Percentiles rank a stretch among this genome's conserved stretches.
phyloP scores from a whole-genome alignment of 2,797 vertebrate genomes.

The Arnoldichthys spilopterus region DNA sequence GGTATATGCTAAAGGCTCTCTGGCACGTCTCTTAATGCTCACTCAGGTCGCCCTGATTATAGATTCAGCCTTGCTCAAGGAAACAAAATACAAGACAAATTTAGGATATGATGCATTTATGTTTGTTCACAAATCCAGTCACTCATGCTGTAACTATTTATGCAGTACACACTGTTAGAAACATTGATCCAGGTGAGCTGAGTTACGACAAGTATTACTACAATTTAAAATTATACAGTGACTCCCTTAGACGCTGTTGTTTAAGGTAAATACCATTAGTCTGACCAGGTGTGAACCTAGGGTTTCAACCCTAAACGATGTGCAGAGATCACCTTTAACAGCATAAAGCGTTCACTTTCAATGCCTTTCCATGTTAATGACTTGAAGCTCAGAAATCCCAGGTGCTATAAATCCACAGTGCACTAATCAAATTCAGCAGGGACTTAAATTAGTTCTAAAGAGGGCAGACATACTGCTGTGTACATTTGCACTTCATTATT shows the following conservation, averaged over 20 bases:
- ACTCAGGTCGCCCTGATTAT: too few relatives aligned
- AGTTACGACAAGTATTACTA: neutral
- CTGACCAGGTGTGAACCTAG: conserved; percentile 38
- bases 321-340: conserved; percentile 35
- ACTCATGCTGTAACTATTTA: neutral
- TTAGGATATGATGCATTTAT: too few relatives aligned
- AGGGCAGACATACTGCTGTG: conserved; percentile 56
- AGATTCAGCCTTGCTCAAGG: too few relatives aligned
- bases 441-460: conserved; percentile 59
- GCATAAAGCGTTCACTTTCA: conserved; percentile 35
- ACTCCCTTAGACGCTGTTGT: conserved; percentile 14
- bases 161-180: neutral
- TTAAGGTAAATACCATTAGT: conserved; percentile 34
- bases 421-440: conserved; percentile 57
- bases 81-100: too few relatives aligned
- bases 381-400: conserved; percentile 43
- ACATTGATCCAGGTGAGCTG: conserved; percentile 6
- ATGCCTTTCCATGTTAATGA: conserved; percentile 38
- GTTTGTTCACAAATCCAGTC: too few relatives aligned
- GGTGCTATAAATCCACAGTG: conserved; percentile 53
- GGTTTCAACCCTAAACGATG: conserved; percentile 30
- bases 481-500: conserved; percentile 59
- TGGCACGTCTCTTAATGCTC: too few relatives aligned
- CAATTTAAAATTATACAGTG: conserved; percentile 8
- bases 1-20: too few relatives aligned